Percentiles rank a stretch among this genome's conserved stretches.
These are phyloP conservation scores for Orthonevra nobilis DNA, from an alignment of 2,888 invertebrate species.

Conservation along the genomic window DNA sequence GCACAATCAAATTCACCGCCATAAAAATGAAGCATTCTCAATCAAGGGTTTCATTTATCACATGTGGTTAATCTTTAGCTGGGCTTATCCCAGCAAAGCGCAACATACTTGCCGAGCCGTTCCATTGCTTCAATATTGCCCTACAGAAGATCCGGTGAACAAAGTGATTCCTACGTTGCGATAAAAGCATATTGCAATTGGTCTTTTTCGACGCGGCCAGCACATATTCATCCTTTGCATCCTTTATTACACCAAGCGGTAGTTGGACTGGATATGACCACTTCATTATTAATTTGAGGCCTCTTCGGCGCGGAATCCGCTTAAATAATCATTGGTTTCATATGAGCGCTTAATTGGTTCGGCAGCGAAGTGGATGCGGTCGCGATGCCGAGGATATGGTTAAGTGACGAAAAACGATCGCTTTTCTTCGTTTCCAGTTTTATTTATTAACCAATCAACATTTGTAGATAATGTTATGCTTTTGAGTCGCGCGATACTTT, in stretches of 20 bases:
- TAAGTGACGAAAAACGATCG: slow-evolving; percentile 50
- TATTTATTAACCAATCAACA: slow-evolving; percentile 51
- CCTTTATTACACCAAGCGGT: slow-evolving; percentile 53
- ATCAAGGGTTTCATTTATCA: slow-evolving; percentile 68
- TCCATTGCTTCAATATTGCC: background rate
- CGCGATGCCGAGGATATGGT: slow-evolving; percentile 36
- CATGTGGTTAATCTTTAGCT: slow-evolving; percentile 64
- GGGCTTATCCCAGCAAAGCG: slow-evolving; percentile 48
- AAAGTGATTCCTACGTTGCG: slow-evolving; percentile 37
- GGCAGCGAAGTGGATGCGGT: slow-evolving; percentile 23
- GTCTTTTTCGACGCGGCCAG: slow-evolving; percentile 15
- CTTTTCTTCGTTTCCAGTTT: slow-evolving; percentile 59
- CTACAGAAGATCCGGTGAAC: slow-evolving; percentile 28
- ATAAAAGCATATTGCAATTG: slow-evolving; percentile 60
- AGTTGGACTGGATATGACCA: slow-evolving; percentile 62
- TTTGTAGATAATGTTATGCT: slow-evolving; percentile 43
- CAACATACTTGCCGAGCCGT: slow-evolving; percentile 19
- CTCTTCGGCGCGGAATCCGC: slow-evolving; percentile 36
- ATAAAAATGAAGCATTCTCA: slow-evolving; percentile 52
- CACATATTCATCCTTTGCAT: slow-evolving; percentile 32
- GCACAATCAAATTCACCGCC: slow-evolving; percentile 59
- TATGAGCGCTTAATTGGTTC: slow-evolving; percentile 49
- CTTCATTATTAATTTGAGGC: slow-evolving; percentile 64
- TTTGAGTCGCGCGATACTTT: slow-evolving; percentile 45
- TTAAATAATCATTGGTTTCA: slow-evolving; percentile 67